Percentiles rank a stretch among this genome's conserved stretches.
Evolutionary conservation across 2,888 invertebrate species (phyloP).

Genomic region (Pachymerium ferrugineum): DNA sequence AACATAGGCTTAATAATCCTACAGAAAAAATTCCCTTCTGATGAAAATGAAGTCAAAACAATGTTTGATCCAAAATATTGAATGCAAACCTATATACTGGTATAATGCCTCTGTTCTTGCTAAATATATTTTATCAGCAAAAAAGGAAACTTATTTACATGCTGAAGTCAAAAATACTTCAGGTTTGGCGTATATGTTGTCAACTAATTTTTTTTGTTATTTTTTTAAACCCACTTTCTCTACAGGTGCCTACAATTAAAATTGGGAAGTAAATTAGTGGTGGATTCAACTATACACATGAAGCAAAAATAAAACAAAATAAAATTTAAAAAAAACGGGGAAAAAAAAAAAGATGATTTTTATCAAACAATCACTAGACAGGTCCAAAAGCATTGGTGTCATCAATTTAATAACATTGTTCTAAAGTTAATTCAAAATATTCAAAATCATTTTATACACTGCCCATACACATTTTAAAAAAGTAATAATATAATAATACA

Average conservation of each 20-base stretch:
- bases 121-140: conserved; percentile 25
- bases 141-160: conserved; percentile 7
- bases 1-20: background rate
- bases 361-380: conserved; percentile 27
- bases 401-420: conserved; percentile 1
- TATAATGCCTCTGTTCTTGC: conserved; percentile 25
- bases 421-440: background rate
- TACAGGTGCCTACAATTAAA: conserved; percentile 21
- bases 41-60: background rate
- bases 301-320: background rate
- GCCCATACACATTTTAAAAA: conserved; percentile 5
- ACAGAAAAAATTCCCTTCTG: conserved; percentile 3
- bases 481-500: background rate
- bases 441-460: conserved; percentile 5
- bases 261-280: background rate
- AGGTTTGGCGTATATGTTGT: background rate
- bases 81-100: conserved; percentile 19
- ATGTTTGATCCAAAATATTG: background rate
- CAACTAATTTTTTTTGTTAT: background rate
- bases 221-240: background rate
- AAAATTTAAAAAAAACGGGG: background rate
- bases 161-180: conserved; percentile 11
- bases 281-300: background rate
- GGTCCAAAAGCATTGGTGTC: conserved; percentile 27
- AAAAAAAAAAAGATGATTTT: conserved; percentile 31